Conservation (phyloP, 2,113 vertebrate genomes). For the Manacus vitellinus region DNA sequence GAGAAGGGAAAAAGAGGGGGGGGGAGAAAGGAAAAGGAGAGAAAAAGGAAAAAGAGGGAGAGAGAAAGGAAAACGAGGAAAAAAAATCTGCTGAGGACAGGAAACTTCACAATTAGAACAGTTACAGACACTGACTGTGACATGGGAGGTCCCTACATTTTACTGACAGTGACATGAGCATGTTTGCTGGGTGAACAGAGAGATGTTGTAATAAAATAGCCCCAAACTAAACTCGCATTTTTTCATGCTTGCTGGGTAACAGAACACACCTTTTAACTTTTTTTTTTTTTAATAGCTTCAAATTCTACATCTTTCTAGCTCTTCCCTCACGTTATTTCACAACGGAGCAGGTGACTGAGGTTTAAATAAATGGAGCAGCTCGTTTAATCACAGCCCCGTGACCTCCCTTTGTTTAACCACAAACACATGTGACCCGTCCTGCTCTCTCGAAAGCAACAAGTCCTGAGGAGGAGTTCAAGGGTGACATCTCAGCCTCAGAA, state of each 20-base stretch:
- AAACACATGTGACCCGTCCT: background rate
- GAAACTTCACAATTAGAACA: background rate
- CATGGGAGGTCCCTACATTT: background rate
- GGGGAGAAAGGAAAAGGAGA: too few relatives aligned
- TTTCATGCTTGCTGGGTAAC: background rate
- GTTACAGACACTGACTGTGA: background rate
- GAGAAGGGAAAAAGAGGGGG: too few relatives aligned
- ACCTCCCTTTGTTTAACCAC: background rate
- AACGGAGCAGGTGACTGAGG: background rate
- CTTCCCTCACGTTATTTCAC: background rate
- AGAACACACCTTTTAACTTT: background rate
- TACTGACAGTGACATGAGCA: background rate
- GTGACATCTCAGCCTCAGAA: background rate
- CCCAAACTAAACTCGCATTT: background rate
- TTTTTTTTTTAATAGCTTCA: background rate
- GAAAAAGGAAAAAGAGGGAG: too few relatives aligned
- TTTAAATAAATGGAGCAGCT: background rate
- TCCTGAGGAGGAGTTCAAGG: background rate
- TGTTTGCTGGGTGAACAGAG: background rate
- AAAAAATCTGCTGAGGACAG: background rate
- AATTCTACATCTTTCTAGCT: background rate
- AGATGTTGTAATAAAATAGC: background rate
- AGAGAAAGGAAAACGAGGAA: too few relatives aligned
- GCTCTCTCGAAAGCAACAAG: background rate
- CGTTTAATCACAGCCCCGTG: background rate